These are phyloP conservation scores for Furnarius figulus DNA, from an alignment of 2,113 vertebrate genomes.

Conservation along the genomic window DNA sequence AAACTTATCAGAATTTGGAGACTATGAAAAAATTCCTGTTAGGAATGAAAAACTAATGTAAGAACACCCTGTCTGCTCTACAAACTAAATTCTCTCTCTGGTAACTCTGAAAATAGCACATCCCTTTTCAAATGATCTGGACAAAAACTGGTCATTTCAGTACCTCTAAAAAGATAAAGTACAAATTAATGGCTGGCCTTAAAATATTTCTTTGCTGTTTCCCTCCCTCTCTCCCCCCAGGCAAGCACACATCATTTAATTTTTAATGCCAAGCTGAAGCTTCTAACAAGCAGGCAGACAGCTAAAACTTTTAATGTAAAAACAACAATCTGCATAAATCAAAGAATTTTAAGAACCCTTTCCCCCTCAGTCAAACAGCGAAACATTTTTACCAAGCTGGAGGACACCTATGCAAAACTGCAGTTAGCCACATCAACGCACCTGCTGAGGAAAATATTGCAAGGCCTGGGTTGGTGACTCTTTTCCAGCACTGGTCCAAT, in stretches of 20 bases:
- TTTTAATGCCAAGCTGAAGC: background rate
- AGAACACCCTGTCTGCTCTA: background rate
- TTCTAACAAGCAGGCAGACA: background rate
- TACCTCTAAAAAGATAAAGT: background rate
- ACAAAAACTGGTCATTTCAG: background rate
- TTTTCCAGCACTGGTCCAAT: constrained; percentile 2
- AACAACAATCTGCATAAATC: background rate
- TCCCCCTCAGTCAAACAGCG: background rate
- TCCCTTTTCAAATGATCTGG: background rate
- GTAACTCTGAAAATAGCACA: background rate
- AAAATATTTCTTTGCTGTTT: background rate
- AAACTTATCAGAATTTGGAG: background rate
- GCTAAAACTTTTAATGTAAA: background rate
- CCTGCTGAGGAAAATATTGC: background rate
- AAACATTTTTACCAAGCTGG: background rate
- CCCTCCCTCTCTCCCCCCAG: rapidly evolving
- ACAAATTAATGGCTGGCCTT: background rate
- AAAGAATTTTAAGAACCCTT: background rate
- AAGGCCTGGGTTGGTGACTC: background rate
- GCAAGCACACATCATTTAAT: background rate
- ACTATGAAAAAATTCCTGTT: background rate
- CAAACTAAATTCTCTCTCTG: background rate
- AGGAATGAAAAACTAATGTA: background rate
- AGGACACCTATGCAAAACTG: background rate
- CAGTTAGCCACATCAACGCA: background rate